A percentile compares a stretch with the other conserved stretches of the same genome.
Conservation (phyloP, 2,888 invertebrate genomes). For the Sphaerophoria taeniata region DNA sequence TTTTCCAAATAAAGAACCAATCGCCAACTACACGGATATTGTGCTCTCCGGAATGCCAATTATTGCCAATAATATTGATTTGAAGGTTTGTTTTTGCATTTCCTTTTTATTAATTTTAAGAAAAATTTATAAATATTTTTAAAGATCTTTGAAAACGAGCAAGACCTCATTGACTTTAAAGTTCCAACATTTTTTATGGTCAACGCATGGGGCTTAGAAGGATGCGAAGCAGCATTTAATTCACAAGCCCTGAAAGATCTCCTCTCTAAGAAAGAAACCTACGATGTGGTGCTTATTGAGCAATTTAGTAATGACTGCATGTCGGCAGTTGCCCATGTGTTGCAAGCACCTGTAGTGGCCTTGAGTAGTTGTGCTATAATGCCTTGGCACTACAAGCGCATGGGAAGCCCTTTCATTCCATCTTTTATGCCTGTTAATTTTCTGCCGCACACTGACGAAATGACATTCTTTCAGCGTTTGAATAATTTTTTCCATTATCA, state of each 20-base stretch:
- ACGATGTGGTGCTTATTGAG: conserved; percentile 87
- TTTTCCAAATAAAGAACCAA: conserved; percentile 80
- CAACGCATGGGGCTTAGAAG: conserved; percentile 77
- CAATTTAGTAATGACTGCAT: conserved; percentile 89
- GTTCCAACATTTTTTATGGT: conserved; percentile 79
- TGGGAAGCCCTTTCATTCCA: conserved; percentile 85
- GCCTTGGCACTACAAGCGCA: conserved; percentile 85
- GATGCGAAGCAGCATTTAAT: conserved; percentile 77
- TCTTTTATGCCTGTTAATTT: conserved; percentile 84
- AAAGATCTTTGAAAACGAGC: conserved; percentile 55
- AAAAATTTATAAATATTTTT: background rate
- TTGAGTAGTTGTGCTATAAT: conserved; percentile 85
- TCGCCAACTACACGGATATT: conserved; percentile 79
- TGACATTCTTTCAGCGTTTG: conserved; percentile 82
- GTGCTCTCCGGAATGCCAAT: conserved; percentile 77
- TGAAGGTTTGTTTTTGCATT: conserved; percentile 75
- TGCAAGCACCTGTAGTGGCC: conserved; percentile 85
- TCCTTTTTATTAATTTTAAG: background rate
- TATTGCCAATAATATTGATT: conserved; percentile 78
- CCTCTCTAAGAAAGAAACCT: conserved; percentile 82
- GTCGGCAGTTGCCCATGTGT: conserved; percentile 86
- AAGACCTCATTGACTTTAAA: conserved; percentile 75
- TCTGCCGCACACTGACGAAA: conserved; percentile 81
- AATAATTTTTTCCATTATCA: conserved; percentile 81
- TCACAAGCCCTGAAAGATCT: conserved; percentile 77